phyloP scores from a whole-genome alignment of 2,888 invertebrate species.

The Seira ritae region DNA sequence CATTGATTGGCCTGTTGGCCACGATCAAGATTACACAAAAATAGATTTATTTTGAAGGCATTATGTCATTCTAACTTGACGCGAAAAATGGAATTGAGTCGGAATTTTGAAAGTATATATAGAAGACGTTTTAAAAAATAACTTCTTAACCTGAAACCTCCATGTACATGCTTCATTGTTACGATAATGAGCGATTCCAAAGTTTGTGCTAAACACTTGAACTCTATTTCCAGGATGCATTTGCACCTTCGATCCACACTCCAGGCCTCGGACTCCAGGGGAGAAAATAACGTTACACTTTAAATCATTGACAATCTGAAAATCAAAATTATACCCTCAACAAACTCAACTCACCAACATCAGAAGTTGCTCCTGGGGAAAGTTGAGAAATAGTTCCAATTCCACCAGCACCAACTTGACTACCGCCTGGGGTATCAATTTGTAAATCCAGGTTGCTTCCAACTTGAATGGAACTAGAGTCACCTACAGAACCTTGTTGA shows the following conservation, averaged over 20 bases:
- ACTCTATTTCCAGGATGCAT: constrained; percentile 52
- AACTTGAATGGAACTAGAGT: too few relatives aligned
- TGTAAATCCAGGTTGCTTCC: too few relatives aligned
- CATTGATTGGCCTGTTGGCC: constrained; percentile 64
- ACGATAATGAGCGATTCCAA: constrained; percentile 53
- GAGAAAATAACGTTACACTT: too few relatives aligned
- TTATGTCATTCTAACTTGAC: neutral
- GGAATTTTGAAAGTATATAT: too few relatives aligned
- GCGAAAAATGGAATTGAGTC: neutral
- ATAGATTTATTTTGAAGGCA: too few relatives aligned
- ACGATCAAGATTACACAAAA: neutral
- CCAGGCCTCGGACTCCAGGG: constrained; percentile 25
- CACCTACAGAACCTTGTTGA: too few relatives aligned
- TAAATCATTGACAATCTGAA: too few relatives aligned
- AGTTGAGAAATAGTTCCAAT: too few relatives aligned
- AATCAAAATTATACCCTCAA: too few relatives aligned
- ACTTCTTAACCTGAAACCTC: constrained; percentile 66
- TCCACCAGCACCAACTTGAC: neutral
- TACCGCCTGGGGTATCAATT: neutral
- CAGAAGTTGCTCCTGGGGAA: too few relatives aligned
- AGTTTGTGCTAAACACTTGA: constrained; percentile 64
- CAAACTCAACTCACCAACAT: too few relatives aligned
- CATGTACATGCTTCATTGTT: constrained; percentile 67
- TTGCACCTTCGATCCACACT: constrained; percentile 37
- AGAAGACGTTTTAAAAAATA: too few relatives aligned